phyloP scores from a whole-genome alignment of 2,888 invertebrate species.

The Sinotaia quadrata region DNA sequence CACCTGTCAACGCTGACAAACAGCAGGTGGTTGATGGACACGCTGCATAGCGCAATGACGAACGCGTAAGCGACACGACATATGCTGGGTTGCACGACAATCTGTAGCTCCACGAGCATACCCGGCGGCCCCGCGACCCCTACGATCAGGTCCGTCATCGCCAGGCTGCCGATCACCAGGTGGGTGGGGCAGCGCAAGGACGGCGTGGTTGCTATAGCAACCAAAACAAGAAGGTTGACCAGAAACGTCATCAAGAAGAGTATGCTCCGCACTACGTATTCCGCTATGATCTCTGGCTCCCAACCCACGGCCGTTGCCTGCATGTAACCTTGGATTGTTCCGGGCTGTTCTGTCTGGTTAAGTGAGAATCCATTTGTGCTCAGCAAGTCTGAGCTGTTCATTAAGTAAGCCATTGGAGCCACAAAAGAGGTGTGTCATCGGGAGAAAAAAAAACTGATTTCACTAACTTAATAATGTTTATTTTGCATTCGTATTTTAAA shows the following conservation, averaged over 20 bases:
- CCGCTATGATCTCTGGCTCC: constrained; percentile 3
- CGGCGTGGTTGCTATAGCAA: constrained; percentile 2
- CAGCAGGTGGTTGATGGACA: constrained; percentile 29
- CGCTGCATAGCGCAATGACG: constrained; percentile 17
- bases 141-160: constrained; percentile 25
- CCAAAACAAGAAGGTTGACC: constrained; percentile 21
- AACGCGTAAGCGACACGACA: constrained; percentile 17
- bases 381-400: background rate
- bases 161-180: constrained; percentile 29
- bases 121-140: constrained; percentile 14
- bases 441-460: no score
- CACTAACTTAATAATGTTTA: no score
- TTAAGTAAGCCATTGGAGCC: background rate
- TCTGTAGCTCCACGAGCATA: constrained; percentile 18
- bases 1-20: constrained; percentile 25
- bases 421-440: background rate
- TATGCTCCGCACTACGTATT: constrained; percentile 9
- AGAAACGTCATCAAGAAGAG: constrained; percentile 12
- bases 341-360: background rate
- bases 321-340: background rate
- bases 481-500: no score
- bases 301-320: background rate
- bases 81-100: constrained; percentile 2
- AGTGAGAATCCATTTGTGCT: background rate
- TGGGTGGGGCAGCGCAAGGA: constrained; percentile 18